Evolutionary conservation across 2,113 vertebrate species (phyloP), one percentile per base, ranked within the genome.

Genomic region (Piprites chloris): DNA sequence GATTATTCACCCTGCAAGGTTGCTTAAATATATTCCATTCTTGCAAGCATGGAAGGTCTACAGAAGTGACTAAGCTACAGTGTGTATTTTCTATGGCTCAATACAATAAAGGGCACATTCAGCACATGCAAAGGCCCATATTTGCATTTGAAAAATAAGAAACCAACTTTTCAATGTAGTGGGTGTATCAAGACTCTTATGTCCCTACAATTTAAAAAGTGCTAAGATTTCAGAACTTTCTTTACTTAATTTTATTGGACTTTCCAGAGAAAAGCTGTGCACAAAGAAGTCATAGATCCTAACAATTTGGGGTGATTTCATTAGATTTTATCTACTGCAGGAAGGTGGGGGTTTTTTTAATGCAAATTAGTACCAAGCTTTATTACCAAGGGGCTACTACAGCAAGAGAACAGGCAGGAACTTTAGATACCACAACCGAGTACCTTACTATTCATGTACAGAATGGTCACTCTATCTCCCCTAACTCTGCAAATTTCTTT

Each of bases 111-210:
- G 77, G 69, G 72, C 58, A 89, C 37, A 66, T 72, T 87, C 66
- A 85, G 62, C 62, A 82, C 58, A 66, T 35, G 85, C 66, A 85
- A 87, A 85, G 50, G 63, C 41, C 78, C 33, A 2, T 42, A 91
- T 85, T 55, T 93, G 85, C 85, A 85, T 85, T 21, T 94, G 89
- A 85, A 91, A 95, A 94, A 66, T 59, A 94, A 74, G 74, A 77
- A 89, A 73, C 26, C 27, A 61, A 87, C 62, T 50, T 55, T 42
- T 67, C 81, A 85, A 1, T 39, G 50, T 19, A 77, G 22, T 55
- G 26, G 24, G n/a, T 89, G 35, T 46, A 71, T 56, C 39, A 73
- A 91, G 68, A 68, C 28, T 82, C 56, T 24, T 59, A 61, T 1
- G 41, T 39, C 19, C 27, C 46, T 52, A 53, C 13, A 62, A 87